Conservation (phyloP, 2,797 vertebrate genomes). For the Channallabes apus region DNA sequence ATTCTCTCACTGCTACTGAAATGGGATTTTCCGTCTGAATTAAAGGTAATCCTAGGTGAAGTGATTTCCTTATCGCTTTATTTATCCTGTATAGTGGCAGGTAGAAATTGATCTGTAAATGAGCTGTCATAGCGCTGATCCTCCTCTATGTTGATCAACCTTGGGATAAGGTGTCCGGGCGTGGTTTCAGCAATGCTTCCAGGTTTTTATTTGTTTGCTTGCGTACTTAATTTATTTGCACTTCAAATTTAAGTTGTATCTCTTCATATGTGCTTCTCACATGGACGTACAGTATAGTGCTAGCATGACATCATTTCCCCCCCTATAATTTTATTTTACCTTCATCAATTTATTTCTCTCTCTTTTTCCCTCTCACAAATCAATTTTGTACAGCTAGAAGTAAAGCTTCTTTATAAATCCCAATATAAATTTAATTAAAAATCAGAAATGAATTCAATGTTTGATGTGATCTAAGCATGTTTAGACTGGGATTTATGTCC, state of each 20-base stretch:
- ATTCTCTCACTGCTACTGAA: background rate
- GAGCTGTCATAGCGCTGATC: slow-evolving; percentile 17
- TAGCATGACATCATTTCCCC: slow-evolving; percentile 22
- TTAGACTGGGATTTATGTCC: slow-evolving; percentile 68
- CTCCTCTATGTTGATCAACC: background rate
- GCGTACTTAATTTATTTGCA: background rate
- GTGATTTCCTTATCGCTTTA: background rate
- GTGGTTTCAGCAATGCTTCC: background rate
- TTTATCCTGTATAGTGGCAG: slow-evolving; percentile 26
- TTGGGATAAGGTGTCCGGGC: background rate
- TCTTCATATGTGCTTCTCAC: slow-evolving; percentile 28
- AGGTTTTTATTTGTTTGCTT: background rate
- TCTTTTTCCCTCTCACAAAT: background rate
- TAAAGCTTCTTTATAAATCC: slow-evolving; percentile 67
- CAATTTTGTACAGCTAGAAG: slow-evolving; percentile 64
- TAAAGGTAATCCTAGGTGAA: background rate
- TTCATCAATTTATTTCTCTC: slow-evolving; percentile 35
- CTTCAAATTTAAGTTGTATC: background rate
- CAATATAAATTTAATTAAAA: slow-evolving; percentile 74
- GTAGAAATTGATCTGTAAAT: slow-evolving; percentile 4
- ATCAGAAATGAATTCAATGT: slow-evolving; percentile 75
- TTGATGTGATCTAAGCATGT: slow-evolving; percentile 72
- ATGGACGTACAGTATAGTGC: background rate
- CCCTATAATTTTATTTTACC: background rate
- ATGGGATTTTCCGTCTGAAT: background rate